Conservation (phyloP, 1,140 invertebrate genomes). For the Grapholita molesta region DNA sequence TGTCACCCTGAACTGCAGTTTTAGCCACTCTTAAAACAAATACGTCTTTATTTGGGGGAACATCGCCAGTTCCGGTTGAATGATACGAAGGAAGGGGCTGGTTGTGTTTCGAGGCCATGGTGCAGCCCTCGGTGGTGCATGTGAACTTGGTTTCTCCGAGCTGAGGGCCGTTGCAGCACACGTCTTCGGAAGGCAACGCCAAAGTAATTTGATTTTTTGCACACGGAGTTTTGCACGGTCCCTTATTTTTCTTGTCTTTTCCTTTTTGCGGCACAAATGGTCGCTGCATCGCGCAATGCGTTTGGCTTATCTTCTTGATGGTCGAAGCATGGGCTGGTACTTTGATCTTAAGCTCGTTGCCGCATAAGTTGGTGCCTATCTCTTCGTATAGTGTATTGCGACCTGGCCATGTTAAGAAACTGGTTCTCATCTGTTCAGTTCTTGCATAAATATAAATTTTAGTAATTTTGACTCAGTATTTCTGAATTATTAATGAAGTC, state of each 20-base stretch:
- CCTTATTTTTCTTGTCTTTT: constrained; percentile 23
- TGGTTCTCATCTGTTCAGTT: constrained; percentile 39
- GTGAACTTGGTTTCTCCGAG: constrained; percentile 63
- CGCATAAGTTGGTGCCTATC: constrained; percentile 59
- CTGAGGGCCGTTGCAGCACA: constrained; percentile 50
- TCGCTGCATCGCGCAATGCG: constrained; percentile 59
- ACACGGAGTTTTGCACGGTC: constrained; percentile 55
- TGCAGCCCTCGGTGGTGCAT: constrained; percentile 65
- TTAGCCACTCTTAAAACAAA: constrained; percentile 71
- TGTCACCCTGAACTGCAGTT: constrained; percentile 63
- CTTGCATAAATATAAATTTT: background rate
- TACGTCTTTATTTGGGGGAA: constrained; percentile 45
- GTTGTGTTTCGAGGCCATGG: constrained; percentile 52
- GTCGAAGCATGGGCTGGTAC: constrained; percentile 58
- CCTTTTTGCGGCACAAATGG: constrained; percentile 38
- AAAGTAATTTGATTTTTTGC: constrained; percentile 69
- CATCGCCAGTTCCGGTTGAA: constrained; percentile 43
- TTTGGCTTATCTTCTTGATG: constrained; percentile 72
- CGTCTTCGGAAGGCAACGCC: constrained; percentile 50
- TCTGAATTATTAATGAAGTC: background rate
- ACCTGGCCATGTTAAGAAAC: constrained; percentile 67
- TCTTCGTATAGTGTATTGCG: constrained; percentile 67
- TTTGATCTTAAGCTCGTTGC: constrained; percentile 70
- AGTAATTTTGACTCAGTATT: background rate
- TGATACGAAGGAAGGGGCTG: constrained; percentile 38